A percentile compares a stretch with the other conserved stretches of the same genome.
Evolutionary conservation across 2,113 vertebrate genomes (phyloP).

Genomic region (Neogale vison): DNA sequence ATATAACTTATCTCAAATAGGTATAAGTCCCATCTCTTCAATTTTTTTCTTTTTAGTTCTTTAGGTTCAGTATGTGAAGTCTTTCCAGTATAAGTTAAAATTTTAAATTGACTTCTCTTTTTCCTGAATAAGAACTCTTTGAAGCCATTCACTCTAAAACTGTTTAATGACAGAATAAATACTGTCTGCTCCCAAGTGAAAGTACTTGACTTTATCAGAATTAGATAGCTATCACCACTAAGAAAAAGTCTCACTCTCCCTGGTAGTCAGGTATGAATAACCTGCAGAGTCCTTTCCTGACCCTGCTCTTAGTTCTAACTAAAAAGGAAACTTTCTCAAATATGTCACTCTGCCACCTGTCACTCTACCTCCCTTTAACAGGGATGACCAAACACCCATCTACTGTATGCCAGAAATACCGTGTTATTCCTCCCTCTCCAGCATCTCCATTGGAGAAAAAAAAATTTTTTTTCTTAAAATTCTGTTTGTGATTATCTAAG

Average conservation of each 20-base stretch:
- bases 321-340: neutral
- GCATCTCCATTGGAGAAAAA: neutral
- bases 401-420: neutral
- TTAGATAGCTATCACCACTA: conserved; percentile 3
- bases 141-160: conserved; percentile 4
- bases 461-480: neutral
- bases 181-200: neutral
- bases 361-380: neutral
- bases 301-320: neutral
- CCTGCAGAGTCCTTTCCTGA: neutral
- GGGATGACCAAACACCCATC: neutral
- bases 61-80: neutral
- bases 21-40: neutral
- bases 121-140: conserved; percentile 29
- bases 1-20: neutral
- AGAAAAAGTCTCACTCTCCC: neutral
- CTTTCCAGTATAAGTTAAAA: neutral
- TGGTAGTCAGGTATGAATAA: neutral
- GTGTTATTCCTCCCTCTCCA: neutral
- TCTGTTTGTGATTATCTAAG: neutral
- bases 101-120: conserved; percentile 54
- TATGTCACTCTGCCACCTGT: neutral
- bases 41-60: neutral
- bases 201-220: conserved; percentile 36
- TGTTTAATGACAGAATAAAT: conserved; percentile 43